These are phyloP conservation scores for Leptinotarsa texana DNA, from an alignment of 1,140 invertebrate genomes.

Conservation along the genomic window DNA sequence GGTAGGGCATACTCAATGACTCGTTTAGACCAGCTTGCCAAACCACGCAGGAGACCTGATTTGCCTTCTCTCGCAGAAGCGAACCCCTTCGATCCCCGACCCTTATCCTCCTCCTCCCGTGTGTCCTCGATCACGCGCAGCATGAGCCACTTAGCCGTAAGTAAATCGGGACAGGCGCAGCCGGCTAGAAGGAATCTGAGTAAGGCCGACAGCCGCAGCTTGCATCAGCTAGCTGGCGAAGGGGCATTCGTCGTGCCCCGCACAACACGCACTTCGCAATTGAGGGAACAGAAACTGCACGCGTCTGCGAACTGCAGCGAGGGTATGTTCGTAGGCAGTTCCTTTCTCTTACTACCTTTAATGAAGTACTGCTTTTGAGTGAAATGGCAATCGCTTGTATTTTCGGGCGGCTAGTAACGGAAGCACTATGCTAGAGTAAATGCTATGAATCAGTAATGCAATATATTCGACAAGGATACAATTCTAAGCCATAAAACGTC, in stretches of 20 bases:
- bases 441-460: too few species aligned
- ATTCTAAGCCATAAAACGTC: too few species aligned
- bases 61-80: conserved; percentile 60
- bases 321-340: conserved; percentile 40
- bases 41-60: conserved; percentile 67
- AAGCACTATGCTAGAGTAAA: conserved; percentile 44
- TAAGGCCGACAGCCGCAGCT: conserved; percentile 61
- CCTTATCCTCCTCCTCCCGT: conserved; percentile 42
- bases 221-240: conserved; percentile 66
- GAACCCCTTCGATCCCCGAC: conserved; percentile 39
- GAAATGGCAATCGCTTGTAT: conserved; percentile 80
- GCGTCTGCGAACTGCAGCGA: conserved; percentile 46
- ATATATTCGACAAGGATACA: too few species aligned
- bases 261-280: conserved; percentile 51
- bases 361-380: conserved; percentile 61
- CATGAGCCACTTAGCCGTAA: conserved; percentile 68
- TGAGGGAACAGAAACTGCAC: conserved; percentile 51
- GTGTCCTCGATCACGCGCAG: conserved; percentile 62
- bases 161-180: conserved; percentile 37
- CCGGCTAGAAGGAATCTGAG: conserved; percentile 46
- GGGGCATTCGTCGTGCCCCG: conserved; percentile 47
- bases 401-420: conserved; percentile 66
- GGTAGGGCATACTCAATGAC: conserved; percentile 92
- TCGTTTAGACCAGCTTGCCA: conserved; percentile 81
- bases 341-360: conserved; percentile 20